Evolutionary conservation across 2,888 invertebrate genomes (phyloP).

Genomic region (Thysanoteuthis rhombus): DNA sequence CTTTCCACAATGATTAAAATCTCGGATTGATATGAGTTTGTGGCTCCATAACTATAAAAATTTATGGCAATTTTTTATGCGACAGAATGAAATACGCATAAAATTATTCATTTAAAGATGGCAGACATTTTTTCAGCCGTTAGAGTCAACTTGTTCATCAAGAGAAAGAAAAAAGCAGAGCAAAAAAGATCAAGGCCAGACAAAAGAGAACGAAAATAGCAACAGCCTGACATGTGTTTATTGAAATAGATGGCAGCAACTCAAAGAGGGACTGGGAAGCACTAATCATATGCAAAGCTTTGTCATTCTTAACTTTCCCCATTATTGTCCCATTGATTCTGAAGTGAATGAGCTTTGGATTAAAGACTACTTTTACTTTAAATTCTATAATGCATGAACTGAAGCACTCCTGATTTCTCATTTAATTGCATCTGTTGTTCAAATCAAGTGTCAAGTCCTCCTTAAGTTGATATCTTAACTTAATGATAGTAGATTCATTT

Average conservation of each 20-base stretch:
- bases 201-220: background rate
- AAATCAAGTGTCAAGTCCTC: background rate
- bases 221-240: conserved; percentile 12
- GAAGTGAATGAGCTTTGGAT: too few relatives aligned
- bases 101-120: background rate
- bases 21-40: too few relatives aligned
- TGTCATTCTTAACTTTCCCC: background rate
- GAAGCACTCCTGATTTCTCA: background rate
- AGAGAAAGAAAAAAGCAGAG: background rate
- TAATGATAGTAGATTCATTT: background rate
- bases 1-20: too few relatives aligned
- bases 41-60: too few relatives aligned
- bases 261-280: background rate
- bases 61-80: too few relatives aligned
- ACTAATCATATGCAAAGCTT: background rate
- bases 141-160: background rate
- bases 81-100: background rate
- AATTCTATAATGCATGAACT: background rate
- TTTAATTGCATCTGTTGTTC: background rate
- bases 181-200: background rate
- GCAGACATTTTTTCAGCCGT: background rate
- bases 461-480: background rate
- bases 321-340: background rate
- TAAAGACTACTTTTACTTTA: background rate
- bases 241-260: conserved; percentile 12